Conservation (phyloP, 2,113 vertebrate genomes). For the Leucopsar rothschildi region DNA sequence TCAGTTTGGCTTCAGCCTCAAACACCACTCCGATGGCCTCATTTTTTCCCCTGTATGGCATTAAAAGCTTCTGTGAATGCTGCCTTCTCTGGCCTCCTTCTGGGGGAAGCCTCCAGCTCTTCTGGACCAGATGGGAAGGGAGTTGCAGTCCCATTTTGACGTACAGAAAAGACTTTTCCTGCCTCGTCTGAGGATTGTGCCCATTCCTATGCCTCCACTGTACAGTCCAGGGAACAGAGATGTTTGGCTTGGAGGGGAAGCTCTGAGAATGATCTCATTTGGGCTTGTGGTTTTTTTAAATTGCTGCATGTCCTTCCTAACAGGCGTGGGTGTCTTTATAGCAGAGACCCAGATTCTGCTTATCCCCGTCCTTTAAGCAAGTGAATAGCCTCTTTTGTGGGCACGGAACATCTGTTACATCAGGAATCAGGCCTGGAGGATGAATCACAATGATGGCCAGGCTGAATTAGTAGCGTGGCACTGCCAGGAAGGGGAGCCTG, state of each 20-base stretch:
- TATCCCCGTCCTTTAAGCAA: not conserved
- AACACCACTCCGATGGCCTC: not conserved
- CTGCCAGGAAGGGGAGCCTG: not conserved
- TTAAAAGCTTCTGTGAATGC: not conserved
- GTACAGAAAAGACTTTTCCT: not conserved
- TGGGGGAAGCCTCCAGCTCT: not conserved
- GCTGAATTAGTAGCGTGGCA: not conserved
- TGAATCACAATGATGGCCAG: not conserved
- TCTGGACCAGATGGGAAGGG: slow-evolving; percentile 24
- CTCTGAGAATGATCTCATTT: not conserved
- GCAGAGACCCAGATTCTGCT: not conserved
- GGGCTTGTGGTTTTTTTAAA: not conserved
- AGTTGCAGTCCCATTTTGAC: not conserved
- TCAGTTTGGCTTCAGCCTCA: not conserved
- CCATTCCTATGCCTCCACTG: not conserved
- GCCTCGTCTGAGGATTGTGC: not conserved
- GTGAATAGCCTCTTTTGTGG: not conserved
- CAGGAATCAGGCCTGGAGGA: not conserved
- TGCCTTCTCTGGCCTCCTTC: not conserved
- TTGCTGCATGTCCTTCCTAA: not conserved
- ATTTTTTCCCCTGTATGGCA: not conserved
- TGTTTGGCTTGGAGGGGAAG: not conserved
- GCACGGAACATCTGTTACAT: not conserved
- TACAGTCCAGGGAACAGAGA: not conserved
- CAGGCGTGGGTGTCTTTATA: not conserved